Evolutionary conservation across 2,797 vertebrate genomes (phyloP).

Genomic region (Nothura maculosa): DNA sequence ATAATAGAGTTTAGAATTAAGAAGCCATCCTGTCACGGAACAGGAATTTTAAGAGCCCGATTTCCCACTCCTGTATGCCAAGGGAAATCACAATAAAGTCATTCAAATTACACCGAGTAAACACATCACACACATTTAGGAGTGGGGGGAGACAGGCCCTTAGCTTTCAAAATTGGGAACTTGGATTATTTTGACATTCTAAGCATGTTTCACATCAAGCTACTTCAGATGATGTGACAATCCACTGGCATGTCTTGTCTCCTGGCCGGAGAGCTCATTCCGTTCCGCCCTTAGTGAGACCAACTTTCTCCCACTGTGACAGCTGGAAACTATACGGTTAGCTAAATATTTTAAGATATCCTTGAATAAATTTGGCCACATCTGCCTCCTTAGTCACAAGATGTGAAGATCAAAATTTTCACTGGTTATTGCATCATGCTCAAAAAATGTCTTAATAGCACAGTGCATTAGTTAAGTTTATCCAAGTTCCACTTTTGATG

Average conservation of each 20-base stretch:
- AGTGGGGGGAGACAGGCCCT: not conserved
- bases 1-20: not conserved
- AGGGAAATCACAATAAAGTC: not conserved
- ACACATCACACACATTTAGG: not conserved
- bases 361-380: not conserved
- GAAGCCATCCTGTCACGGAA: not conserved
- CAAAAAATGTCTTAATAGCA: not conserved
- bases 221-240: not conserved
- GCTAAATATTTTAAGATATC: not conserved
- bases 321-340: not conserved
- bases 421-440: not conserved
- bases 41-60: not conserved
- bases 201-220: not conserved
- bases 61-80: not conserved
- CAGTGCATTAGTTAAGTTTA: not conserved
- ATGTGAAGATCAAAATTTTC: not conserved
- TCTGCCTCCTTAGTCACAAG: not conserved
- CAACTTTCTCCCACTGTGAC: not conserved
- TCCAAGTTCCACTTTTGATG: not conserved
- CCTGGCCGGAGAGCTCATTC: not conserved
- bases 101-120: not conserved
- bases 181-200: not conserved
- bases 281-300: rapidly evolving
- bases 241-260: not conserved
- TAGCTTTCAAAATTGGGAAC: not conserved